phyloP scores from a whole-genome alignment of 2,113 vertebrate species.

The Lagenorhynchus albirostris region DNA sequence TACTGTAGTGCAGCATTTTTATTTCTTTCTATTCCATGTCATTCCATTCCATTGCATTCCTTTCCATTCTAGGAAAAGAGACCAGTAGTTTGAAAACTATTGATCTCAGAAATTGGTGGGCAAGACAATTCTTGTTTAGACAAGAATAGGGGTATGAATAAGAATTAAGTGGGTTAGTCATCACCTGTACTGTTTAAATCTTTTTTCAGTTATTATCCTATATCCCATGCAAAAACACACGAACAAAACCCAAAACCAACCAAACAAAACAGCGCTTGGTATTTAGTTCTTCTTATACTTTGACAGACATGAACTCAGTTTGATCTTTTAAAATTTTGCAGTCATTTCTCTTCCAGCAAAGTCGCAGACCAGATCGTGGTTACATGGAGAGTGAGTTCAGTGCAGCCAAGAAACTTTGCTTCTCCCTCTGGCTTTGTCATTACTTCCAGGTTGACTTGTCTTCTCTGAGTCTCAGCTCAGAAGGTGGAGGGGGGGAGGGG shows the following conservation, averaged over 20 bases:
- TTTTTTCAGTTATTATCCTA: neutral
- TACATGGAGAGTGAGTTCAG: accelerated
- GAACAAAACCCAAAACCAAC: neutral
- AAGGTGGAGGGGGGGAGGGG: accelerated
- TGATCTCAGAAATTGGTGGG: neutral
- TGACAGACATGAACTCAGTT: neutral
- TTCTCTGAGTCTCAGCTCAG: neutral
- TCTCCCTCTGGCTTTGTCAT: neutral
- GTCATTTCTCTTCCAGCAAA: neutral
- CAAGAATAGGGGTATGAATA: neutral
- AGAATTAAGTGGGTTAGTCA: neutral
- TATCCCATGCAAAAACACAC: neutral
- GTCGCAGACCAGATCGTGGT: neutral
- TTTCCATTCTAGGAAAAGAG: neutral
- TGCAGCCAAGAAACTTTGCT: neutral
- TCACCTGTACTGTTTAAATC: neutral
- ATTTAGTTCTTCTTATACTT: neutral
- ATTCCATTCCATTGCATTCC: neutral
- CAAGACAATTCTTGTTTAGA: neutral
- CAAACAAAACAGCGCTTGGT: neutral
- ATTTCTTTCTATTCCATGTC: neutral
- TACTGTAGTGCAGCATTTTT: neutral
- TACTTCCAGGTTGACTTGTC: neutral
- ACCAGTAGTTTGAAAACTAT: neutral
- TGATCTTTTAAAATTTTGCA: neutral